phyloP scores from a whole-genome alignment of 1,140 invertebrate species.

The Pollicipes pollicipes region DNA sequence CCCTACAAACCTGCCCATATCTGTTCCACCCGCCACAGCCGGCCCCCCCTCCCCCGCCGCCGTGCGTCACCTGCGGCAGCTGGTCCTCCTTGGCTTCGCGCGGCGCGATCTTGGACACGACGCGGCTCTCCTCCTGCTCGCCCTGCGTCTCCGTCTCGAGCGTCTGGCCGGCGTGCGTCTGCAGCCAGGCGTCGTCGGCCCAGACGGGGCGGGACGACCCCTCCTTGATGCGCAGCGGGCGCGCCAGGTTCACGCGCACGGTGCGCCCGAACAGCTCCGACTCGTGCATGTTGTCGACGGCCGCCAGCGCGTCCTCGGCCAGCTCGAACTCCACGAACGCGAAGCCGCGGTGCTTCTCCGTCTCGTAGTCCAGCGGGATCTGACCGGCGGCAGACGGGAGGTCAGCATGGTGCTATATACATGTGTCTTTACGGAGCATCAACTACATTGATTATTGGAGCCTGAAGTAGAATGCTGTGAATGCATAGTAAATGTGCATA shows the following conservation, averaged over 20 bases:
- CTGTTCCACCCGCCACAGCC: no score
- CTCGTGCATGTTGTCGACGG: slow-evolving; percentile 99
- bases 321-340: slow-evolving; percentile 94
- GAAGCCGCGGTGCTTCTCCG: slow-evolving; percentile 90
- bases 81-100: slow-evolving; percentile 9
- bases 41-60: no score
- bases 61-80: slow-evolving; percentile 15
- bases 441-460: no score
- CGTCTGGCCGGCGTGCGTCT: slow-evolving; percentile 79
- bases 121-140: slow-evolving; percentile 18
- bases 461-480: no score
- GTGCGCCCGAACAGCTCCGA: slow-evolving; percentile 95
- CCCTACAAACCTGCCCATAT: no score
- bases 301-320: slow-evolving; percentile 52
- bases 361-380: slow-evolving; percentile 95
- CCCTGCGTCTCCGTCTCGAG: slow-evolving; percentile 30
- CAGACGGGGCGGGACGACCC: slow-evolving; percentile 86
- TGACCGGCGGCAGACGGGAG: slow-evolving; percentile 24
- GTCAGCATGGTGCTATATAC: no score
- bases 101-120: not conserved
- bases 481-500: no score
- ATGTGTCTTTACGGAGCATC: no score
- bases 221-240: no score
- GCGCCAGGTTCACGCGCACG: slow-evolving; percentile 91
- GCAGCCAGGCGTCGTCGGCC: slow-evolving; percentile 92